Base-by-base conservation (phyloP, 2,888 invertebrate genomes). In the Chaetoderma sp. region DNA sequence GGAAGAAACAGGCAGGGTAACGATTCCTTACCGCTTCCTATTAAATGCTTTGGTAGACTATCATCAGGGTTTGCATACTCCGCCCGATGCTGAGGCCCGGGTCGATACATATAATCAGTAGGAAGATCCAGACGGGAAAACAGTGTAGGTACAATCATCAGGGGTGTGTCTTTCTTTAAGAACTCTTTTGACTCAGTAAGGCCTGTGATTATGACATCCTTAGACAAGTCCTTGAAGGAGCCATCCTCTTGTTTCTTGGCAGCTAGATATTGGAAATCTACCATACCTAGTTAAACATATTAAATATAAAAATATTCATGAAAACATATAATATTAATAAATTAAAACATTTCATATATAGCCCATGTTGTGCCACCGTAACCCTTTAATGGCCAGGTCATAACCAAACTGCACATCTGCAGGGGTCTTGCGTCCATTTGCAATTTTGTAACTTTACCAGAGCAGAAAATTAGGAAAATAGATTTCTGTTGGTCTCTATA, bases 191-290 rank as follows among this genome's bases (percentile, higher is more conserved):
- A 73, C 27, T 77, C 65, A 6, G 65, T 65, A 2, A 79, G 61
- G 8, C 64, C 64, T 10, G 68, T 67, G 10, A 82, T 66, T 18
- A 72, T 66, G 8, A 82, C 54, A 32, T 79, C 71, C n/a, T 77
- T 74, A 23, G 72, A 67, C 13, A 83, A 65, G 58, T 73, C 76
- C 39, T 71, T 70, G 61, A 76, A 78, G 1, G 32, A 63, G 2
- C 75, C 76, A 63, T 76, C 75, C n/a, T 71, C 66, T 23, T 78
- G 75, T 33, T 71, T 81, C 59, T 76, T 86, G 73, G 96, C 88
- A 1, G 98, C 95, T 67, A 98, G 87, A 83, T 92, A 98, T 87
- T 98, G 97, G 86, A 94, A 98, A 87, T 98, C 98, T 84, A 92
- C 93, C 80, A 96, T 88, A 70, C 91, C 95, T 95, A 84, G 33